phyloP scores from a whole-genome alignment of 2,888 invertebrate species.

The Chalcosyrphus nemorum region DNA sequence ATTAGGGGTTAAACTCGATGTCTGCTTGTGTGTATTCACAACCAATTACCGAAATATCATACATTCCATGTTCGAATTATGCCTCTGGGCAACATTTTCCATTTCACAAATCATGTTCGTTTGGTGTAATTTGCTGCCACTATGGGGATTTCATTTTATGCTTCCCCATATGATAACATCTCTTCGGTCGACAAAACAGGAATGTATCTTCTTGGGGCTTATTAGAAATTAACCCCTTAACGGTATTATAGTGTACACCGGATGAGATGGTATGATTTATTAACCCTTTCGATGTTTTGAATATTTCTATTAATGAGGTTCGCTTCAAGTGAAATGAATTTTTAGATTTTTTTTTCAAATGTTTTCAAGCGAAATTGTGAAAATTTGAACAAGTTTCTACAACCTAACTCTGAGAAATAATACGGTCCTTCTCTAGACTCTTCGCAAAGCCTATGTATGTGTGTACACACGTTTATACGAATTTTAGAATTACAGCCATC shows the following conservation, averaged over 20 bases:
- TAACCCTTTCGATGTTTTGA: background rate
- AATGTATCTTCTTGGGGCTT: background rate
- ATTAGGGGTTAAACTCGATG: background rate
- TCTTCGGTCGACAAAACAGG: background rate
- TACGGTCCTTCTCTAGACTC: too few relatives aligned
- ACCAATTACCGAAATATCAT: slow-evolving; percentile 20
- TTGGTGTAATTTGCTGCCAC: slow-evolving; percentile 21
- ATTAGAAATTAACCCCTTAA: slow-evolving; percentile 2
- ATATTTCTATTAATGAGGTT: background rate
- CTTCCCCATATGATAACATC: slow-evolving; percentile 11
- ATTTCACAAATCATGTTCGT: slow-evolving; percentile 5
- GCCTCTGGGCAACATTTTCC: slow-evolving; percentile 30
- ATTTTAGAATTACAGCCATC: too few relatives aligned
- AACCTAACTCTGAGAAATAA: too few relatives aligned
- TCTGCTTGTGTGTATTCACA: background rate
- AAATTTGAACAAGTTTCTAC: too few relatives aligned
- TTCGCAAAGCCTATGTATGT: too few relatives aligned
- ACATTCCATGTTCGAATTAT: background rate
- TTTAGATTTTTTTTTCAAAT: background rate
- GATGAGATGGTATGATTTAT: slow-evolving; percentile 4
- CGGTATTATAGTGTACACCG: too few relatives aligned
- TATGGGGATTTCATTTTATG: slow-evolving; percentile 19
- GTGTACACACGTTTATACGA: too few relatives aligned
- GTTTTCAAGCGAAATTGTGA: too few relatives aligned
- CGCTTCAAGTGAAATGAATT: background rate